phyloP scores from a whole-genome alignment of 1,140 invertebrate genomes.

The Nebria ingens region DNA sequence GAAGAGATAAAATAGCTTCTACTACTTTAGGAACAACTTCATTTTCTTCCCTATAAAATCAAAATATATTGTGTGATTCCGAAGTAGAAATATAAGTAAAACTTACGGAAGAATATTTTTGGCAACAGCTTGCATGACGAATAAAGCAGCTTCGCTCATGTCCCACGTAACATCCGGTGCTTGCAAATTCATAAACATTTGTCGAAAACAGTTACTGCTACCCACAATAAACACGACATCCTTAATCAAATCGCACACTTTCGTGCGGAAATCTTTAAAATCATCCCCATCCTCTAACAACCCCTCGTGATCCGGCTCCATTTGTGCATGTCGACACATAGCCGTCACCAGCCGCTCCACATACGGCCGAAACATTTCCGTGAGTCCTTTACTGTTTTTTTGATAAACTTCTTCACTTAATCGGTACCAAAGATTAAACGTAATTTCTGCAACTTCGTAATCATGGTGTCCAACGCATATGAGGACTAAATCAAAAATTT shows the following conservation, averaged over 20 bases:
- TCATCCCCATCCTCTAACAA: conserved; percentile 84
- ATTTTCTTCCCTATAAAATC: conserved; percentile 69
- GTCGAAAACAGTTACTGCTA: conserved; percentile 80
- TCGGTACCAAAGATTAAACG: conserved; percentile 94
- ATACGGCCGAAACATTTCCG: conserved; percentile 75
- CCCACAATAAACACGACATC: conserved; percentile 97
- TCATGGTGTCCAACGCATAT: conserved; percentile 94
- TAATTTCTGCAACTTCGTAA: conserved; percentile 95
- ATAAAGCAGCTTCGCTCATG: conserved; percentile 85
- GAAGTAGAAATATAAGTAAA: background rate
- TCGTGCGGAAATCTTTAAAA: conserved; percentile 73
- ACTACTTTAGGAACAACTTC: conserved; percentile 87
- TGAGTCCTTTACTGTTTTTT: conserved; percentile 68
- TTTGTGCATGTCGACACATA: conserved; percentile 77
- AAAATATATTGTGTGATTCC: conserved; percentile 11
- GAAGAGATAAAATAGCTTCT: conserved; percentile 78
- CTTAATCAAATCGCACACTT: conserved; percentile 88
- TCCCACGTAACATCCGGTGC: conserved; percentile 72
- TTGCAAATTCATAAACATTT: conserved; percentile 74
- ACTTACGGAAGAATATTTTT: conserved; percentile 94
- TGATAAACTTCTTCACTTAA: conserved; percentile 91
- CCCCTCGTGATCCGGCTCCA: conserved; percentile 83
- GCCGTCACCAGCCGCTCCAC: conserved; percentile 80
- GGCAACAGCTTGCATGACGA: conserved; percentile 90
- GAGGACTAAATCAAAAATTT: conserved; percentile 79